Percentiles rank a stretch among this genome's conserved stretches.
These are phyloP conservation scores for Lobophora halterata DNA, from an alignment of 2,888 invertebrate genomes.

Conservation along the genomic window DNA sequence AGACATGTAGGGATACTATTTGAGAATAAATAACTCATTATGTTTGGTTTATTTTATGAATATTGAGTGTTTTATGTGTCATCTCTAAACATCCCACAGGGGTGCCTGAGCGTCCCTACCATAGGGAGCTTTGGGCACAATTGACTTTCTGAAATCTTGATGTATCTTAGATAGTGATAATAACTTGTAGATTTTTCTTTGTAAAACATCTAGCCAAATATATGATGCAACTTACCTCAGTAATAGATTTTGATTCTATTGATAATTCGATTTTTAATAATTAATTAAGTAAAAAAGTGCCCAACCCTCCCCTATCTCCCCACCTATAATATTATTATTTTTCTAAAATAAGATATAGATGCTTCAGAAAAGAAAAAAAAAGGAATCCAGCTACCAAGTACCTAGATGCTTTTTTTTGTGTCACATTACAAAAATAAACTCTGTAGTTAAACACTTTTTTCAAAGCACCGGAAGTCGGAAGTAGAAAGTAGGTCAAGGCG, in stretches of 20 bases:
- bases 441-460: background rate
- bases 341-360: too few species aligned
- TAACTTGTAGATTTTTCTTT: slow-evolving; percentile 2
- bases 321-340: too few species aligned
- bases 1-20: too few species aligned
- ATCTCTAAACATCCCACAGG: slow-evolving; percentile 12
- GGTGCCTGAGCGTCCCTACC: slow-evolving; percentile 5
- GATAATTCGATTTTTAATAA: background rate
- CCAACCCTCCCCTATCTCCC: slow-evolving; percentile 8
- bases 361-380: too few species aligned
- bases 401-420: too few species aligned
- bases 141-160: slow-evolving; percentile 3
- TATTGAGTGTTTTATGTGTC: slow-evolving; percentile 5
- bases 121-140: slow-evolving; percentile 11
- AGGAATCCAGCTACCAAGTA: too few species aligned
- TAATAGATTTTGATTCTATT: too few species aligned
- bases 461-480: background rate
- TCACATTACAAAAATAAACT: too few species aligned
- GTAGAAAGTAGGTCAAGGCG: slow-evolving; percentile 26
- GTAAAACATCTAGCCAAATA: slow-evolving; percentile 17
- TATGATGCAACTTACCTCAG: slow-evolving; percentile 12
- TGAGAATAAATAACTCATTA: too few species aligned
- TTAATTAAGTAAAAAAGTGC: slow-evolving; percentile 2
- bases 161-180: background rate
- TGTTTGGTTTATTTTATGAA: slow-evolving; percentile 1